phyloP scores from a whole-genome alignment of 2,113 vertebrate species.

The Microcebus murinus region DNA sequence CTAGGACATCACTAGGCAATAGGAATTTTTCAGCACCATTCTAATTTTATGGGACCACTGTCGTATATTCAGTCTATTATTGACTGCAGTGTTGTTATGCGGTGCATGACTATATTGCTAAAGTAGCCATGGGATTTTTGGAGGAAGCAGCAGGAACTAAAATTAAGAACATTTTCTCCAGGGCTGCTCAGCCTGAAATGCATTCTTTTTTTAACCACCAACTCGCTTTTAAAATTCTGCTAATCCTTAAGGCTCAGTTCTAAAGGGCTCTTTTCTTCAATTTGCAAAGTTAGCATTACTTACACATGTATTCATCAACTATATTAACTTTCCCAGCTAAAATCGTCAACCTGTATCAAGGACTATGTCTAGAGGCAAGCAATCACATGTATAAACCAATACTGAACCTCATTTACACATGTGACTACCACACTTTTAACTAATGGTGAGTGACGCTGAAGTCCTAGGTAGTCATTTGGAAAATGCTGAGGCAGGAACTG shows the following conservation, averaged over 20 bases:
- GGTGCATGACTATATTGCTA: neutral
- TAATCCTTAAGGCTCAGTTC: neutral
- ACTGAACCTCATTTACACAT: neutral
- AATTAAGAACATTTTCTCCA: conserved; percentile 34
- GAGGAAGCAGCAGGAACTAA: neutral
- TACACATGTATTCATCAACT: neutral
- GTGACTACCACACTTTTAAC: neutral
- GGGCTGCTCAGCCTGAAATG: neutral
- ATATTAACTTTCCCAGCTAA: neutral
- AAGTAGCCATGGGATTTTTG: neutral
- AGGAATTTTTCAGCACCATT: neutral
- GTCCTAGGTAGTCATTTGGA: neutral
- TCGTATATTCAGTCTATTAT: neutral
- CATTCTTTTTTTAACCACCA: neutral
- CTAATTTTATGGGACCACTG: neutral
- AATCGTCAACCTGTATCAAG: neutral
- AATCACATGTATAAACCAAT: neutral
- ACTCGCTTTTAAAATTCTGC: conserved; percentile 12
- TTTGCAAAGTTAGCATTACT: conserved; percentile 9
- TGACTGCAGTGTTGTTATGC: neutral
- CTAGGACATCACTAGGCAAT: neutral
- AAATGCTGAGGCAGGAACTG: neutral
- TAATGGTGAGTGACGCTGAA: neutral
- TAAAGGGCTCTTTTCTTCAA: conserved; percentile 4
- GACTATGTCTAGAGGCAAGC: neutral